Evolutionary conservation across 2,797 vertebrate genomes (phyloP), one percentile per base, ranked within the genome.

Genomic region (Remorina albescens): DNA sequence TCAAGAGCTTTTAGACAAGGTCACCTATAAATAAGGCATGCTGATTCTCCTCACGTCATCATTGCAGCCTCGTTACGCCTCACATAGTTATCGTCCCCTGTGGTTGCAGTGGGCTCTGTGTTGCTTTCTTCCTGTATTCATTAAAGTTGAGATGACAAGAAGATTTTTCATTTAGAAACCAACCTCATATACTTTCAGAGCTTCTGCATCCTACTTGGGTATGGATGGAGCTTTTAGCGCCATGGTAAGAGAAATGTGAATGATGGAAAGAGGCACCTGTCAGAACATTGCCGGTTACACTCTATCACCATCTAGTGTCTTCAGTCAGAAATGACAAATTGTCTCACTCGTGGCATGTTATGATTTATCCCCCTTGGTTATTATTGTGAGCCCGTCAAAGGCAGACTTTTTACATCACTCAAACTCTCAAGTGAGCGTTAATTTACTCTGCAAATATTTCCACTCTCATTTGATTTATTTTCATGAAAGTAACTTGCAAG

Each of bases 1-100:
- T 85, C 82, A 84, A 90, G 83, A 88, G 91, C 91, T 92, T 92
- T 92, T 86, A 92, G 89, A 92, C 89, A 91, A 91, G 93, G 91
- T 92, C 91, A 91, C 88, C 86, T 86, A 93, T 93, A 89, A 94
- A 93, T 94, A 93, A 93, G 83, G 62, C 82, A 93, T 89, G 84
- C 82, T 84, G 87, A 91, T 88, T 90, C 88, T 87, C 77, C 78
- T 86, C 87, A 83, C 80, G 84, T 91, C 89, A 81, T 87, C 83
- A 68, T 75, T 46, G 32, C 84, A 84, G 51, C 90, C 89, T 89
- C 67, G 71, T 89, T 90, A 86, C 74, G 85, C 84, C 80, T 65
- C 44, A 57, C 80, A 57, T 71, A 62, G 82, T 86, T 83, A 70
- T 61, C 67, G 50, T 86, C 84, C 81, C 84, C 84, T 19, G 74